Base-by-base conservation (phyloP, 2,888 invertebrate genomes). In the Abrostola triplasia region DNA sequence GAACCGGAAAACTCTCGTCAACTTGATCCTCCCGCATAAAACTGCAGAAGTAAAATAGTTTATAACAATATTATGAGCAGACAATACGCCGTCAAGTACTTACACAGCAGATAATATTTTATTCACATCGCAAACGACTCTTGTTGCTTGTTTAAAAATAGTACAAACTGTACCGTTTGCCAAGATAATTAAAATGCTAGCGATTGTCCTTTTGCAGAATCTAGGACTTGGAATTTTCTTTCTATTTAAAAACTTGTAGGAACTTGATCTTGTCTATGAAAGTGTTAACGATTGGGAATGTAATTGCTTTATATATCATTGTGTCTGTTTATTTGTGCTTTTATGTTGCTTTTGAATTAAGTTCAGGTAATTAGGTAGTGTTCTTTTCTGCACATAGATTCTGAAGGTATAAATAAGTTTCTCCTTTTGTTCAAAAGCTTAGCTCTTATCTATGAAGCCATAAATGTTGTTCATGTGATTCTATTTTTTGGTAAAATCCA, bases 181-280 rank as follows among this genome's bases (percentile, higher is more conserved):
- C 10, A 53, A 73, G 73, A 68, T 73, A 73, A 73, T 73, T 73
- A 64, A 73, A 73, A 73, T 64, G 64, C 52, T 49, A 64, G 50
- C 61, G 64, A 68, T 64, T 68, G 64, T 73, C 73, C 63, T 60
- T 36, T 59, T 42, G 62, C 48, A 41, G 49, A 13, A 48, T 47
- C 11, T 7, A 41, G 35, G 35, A 57, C 56, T 67, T 37, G 35
- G 47, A 36, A 54, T n/a, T 37, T 54, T 57, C 47, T 57, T 12
- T 57, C 12, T 47, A 24, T 24, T 47, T 47, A 24, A 24, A 10
- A 47, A 47, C 24, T 47, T 47, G 13, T 47, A 24, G 13, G 24
- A 24, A 13, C 24, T 8, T 24, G 44, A 47, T 6, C 24, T 24
- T 47, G 24, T 24, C 44, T 47, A 5, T 24, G 24, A 24, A 8